phyloP scores from a whole-genome alignment of 2,888 invertebrate species.

The Thecophora atra region DNA sequence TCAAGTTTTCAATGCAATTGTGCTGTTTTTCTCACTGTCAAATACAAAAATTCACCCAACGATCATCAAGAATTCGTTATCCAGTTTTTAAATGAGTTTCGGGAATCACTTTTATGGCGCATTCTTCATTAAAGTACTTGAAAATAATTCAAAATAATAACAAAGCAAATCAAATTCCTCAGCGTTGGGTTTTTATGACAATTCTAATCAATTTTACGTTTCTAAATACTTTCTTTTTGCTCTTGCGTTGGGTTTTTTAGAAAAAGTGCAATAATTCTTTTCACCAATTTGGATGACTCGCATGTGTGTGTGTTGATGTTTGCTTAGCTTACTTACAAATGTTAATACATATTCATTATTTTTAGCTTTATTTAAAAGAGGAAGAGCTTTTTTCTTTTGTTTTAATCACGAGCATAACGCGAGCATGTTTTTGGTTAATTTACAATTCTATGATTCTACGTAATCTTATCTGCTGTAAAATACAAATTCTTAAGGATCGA shows the following conservation, averaged over 20 bases:
- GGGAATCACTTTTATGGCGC: too few species aligned
- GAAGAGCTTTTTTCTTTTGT: constrained; percentile 36
- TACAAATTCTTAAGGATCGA: too few species aligned
- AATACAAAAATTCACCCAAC: too few species aligned
- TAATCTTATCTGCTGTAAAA: background rate
- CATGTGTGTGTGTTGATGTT: background rate
- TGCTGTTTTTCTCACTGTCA: too few species aligned
- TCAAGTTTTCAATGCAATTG: too few species aligned
- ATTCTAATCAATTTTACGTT: constrained; percentile 17
- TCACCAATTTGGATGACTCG: background rate
- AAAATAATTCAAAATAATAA: too few species aligned
- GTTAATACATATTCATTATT: constrained; percentile 20
- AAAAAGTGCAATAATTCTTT: constrained; percentile 28
- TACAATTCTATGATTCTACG: constrained; percentile 39
- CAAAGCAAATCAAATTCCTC: too few species aligned
- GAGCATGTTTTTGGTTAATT: constrained; percentile 44
- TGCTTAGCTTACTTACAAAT: background rate
- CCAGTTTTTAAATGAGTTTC: too few species aligned
- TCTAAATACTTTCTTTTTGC: constrained; percentile 6
- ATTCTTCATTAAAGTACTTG: too few species aligned
- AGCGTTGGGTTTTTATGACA: too few species aligned
- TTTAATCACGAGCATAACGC: constrained; percentile 41
- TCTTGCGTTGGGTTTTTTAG: constrained; percentile 19
- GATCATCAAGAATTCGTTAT: too few species aligned
- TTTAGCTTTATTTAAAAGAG: constrained; percentile 15